Evolutionary conservation across 2,113 vertebrate genomes (phyloP), one percentile per base, ranked within the genome.

Genomic region (Patagioenas fasciata): DNA sequence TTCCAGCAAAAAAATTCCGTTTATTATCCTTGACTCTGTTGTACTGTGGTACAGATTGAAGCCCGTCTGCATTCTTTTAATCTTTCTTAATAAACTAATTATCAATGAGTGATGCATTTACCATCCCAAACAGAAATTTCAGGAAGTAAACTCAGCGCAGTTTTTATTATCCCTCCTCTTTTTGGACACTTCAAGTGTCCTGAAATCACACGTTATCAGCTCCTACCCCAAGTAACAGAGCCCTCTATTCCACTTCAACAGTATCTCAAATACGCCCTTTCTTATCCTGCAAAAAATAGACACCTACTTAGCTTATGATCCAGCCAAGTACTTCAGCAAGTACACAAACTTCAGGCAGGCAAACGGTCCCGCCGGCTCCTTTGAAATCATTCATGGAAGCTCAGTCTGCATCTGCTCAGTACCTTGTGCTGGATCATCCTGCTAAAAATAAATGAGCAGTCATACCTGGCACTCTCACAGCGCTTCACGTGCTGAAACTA

Each of bases 241-340:
- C 65, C 87, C 91, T 93, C 91, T 86, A 44, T 74, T 56, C 56
- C 88, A 83, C 95, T 96, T 89, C 89, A 93, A 54, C 95, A 82
- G 71, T 7, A 89, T 75, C 77, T 91, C 88, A 80, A 85, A 94
- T n/a, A 91, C 61, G 16, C 72, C 90, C 77, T 77, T 93, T 86
- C 92, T 96, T 81, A 96, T 81, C 93, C 90, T 71, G 65, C 73
- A 94, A 79, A 96, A 96, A 71, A 74, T 3, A 96, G 88, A 91
- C 90, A 95, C 93, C 93, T 75, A 51, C 85, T 90, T 53, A 44
- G 67, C 91, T 78, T 67, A 9, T 1, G 48, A 96, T 74, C 82
- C 64, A 84, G 85, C 60, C 92, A 88, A 67, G 65, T 23, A 31
- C 34, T 61, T 60, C 15, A 40, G 65, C 75, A 71, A 94, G 70